Base-by-base conservation (phyloP, 92 coral and sea anemone species). In the Pocillopora grandis region DNA sequence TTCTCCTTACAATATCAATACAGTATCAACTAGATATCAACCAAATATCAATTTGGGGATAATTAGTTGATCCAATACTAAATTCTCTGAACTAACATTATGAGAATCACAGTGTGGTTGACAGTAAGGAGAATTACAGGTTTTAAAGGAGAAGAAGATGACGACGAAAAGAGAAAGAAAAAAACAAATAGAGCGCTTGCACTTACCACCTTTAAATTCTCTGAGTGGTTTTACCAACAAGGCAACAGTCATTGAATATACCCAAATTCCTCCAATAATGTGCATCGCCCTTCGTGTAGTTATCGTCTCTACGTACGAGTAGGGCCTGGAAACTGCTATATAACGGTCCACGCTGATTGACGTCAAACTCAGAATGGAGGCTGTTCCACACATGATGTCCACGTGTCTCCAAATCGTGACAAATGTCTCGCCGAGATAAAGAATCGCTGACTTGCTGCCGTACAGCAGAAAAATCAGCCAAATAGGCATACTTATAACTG, bases 401-500 rank as follows among this genome's bases (percentile, higher is more conserved):
- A 89, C 86, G 62, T 84, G 90, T 2, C 86, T 83, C 98, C 98
- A 95, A 31, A 90, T 87, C 15, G 12, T 12, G 33, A 94, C 66
- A 52, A 92, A 90, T 19, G 71, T 77, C 11, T 7, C 75, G 0
- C 97, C 95, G 27, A 95, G 89, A 3, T 81, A 77, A 10, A 56
- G 23, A 48, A 72, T n/a, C 9, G 80, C 73, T 11, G 88, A 73
- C 49, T 3, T 42, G 56, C 12, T 17, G 16, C 74, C 93, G 20
- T 89, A 90, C 36, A 95, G 61, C 76, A 93, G 91, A 83, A 86
- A 91, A 2, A 89, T 36, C 62, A 92, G 86, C 95, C 97, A 95
- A 16, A 95, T 90, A 5, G 95, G 94, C 98, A 95, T 95, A 23
- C 98, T 95, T n/a, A 95, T 89, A 12, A 91, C 68, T 12, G 97